Conservation (phyloP, 2,113 vertebrate species). For the Arvicanthis niloticus region DNA sequence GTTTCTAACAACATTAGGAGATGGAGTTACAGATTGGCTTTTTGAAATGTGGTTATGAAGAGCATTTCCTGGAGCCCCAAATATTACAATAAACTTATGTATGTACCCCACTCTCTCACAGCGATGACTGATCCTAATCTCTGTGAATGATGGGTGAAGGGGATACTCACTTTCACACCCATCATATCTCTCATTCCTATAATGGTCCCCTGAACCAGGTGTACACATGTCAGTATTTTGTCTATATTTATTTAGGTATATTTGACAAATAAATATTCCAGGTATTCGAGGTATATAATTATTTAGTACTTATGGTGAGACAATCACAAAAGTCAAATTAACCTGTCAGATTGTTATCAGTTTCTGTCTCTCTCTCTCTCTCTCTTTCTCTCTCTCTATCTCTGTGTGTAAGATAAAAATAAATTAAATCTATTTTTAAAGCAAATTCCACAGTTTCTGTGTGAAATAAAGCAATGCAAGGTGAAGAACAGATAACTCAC, state of each 20-base stretch:
- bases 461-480: background rate
- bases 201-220: background rate
- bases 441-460: background rate
- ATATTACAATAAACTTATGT: background rate
- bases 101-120: background rate
- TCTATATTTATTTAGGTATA: background rate
- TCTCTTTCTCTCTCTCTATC: background rate
- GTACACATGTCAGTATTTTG: background rate
- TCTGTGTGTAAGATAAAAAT: too few species aligned
- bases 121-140: background rate
- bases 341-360: background rate
- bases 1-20: background rate
- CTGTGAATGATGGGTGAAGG: too few species aligned
- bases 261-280: background rate
- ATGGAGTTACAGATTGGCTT: background rate
- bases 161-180: too few species aligned
- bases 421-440: background rate
- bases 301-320: background rate
- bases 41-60: background rate
- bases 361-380: background rate
- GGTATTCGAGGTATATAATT: background rate
- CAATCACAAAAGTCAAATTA: background rate
- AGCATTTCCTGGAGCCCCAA: background rate
- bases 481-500: background rate
- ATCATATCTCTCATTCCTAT: background rate